A percentile compares a stretch with the other conserved stretches of the same genome.
phyloP scores from a whole-genome alignment of 2,797 vertebrate species.

The Rhinichthys osculus region DNA sequence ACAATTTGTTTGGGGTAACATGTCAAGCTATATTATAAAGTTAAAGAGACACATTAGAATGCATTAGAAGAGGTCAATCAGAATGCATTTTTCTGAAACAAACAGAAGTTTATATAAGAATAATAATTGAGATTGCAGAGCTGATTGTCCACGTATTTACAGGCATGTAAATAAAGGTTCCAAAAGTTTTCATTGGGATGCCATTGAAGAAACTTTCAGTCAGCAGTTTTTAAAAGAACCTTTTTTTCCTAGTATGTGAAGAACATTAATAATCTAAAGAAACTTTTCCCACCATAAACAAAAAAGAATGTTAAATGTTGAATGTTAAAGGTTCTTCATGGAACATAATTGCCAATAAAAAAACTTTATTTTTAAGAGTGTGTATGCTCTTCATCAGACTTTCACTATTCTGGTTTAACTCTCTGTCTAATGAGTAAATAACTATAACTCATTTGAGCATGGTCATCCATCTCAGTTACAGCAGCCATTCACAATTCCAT shows the following conservation, averaged over 20 bases:
- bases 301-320: not conserved
- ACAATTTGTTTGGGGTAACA: not conserved
- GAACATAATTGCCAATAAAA: not conserved
- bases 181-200: not conserved
- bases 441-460: not conserved
- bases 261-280: not conserved
- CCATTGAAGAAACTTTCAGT: not conserved
- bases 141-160: no score
- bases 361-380: not conserved
- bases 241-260: not conserved
- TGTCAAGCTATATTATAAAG: not conserved
- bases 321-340: not conserved
- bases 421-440: not conserved
- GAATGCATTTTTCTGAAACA: not conserved
- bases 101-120: not conserved
- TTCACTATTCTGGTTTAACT: not conserved
- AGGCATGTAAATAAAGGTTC: not conserved
- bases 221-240: not conserved
- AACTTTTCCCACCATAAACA: no score
- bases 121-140: not conserved
- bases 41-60: not conserved
- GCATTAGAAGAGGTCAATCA: no score
- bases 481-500: conserved; percentile 22
- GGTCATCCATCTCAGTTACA: conserved; percentile 3
- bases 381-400: not conserved